A percentile compares a stretch with the other conserved stretches of the same genome.
Evolutionary conservation across 2,113 vertebrate species (phyloP).

Genomic region (Meriones unguiculatus): DNA sequence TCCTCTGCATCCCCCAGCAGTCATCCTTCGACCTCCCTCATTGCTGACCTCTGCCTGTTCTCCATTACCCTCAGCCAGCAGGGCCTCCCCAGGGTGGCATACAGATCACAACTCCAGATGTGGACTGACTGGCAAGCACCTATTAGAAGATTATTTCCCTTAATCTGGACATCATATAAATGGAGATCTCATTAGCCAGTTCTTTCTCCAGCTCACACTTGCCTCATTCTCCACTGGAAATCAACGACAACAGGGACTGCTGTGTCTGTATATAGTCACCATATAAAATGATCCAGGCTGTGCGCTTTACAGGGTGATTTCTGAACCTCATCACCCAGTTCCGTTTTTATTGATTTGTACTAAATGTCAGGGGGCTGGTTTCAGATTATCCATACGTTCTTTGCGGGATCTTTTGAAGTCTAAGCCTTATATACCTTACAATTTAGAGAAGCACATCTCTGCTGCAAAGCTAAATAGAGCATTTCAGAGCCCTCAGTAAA

Average conservation of each 20-base stretch:
- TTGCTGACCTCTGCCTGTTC: slow-evolving; percentile 80
- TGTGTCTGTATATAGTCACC: neutral
- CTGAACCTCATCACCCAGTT: neutral
- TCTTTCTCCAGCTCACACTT: slow-evolving; percentile 10
- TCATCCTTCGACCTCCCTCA: slow-evolving; percentile 56
- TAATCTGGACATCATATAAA: slow-evolving; percentile 63
- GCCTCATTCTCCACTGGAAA: slow-evolving; percentile 46
- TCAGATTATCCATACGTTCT: neutral
- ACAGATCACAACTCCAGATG: slow-evolving; percentile 78
- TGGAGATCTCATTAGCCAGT: slow-evolving; percentile 57
- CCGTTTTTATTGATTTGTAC: slow-evolving; percentile 6
- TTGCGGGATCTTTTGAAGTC: slow-evolving; percentile 27
- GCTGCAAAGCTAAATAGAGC: slow-evolving; percentile 5
- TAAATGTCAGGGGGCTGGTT: slow-evolving; percentile 20
- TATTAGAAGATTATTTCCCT: slow-evolving; percentile 60
- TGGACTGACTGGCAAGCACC: slow-evolving; percentile 12
- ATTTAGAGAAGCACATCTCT: neutral
- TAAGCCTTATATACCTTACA: neutral
- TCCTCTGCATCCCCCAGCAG: neutral
- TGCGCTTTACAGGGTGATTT: neutral
- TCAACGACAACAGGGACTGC: neutral
- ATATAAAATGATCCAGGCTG: neutral
- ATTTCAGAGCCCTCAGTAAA: neutral
- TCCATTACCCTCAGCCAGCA: slow-evolving; percentile 71
- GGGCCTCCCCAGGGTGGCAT: slow-evolving; percentile 73